Evolutionary conservation across 2,797 vertebrate genomes (phyloP), one percentile per base, ranked within the genome.

Genomic region (Ibycter americanus): DNA sequence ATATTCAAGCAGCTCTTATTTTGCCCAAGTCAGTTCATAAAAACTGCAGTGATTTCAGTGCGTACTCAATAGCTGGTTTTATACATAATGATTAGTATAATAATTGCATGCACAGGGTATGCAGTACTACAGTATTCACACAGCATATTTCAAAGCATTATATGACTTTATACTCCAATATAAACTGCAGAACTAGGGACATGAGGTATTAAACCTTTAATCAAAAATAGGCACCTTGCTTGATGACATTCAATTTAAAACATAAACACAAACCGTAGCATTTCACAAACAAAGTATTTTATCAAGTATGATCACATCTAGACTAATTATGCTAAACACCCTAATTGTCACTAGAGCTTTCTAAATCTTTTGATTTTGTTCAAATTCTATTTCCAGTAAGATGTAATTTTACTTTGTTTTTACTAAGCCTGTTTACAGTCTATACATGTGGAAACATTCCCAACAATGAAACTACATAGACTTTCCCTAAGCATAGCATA

Each of bases 271-370:
- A 42, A 87, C 23, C 34, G 51, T 54, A 47, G 3, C 12, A 1
- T 86, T 95, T 94, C 56, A 49, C 12, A 62, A 70, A 56, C 38
- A 87, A 68, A n/a, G 10, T 62, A 73, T 80, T 97, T 82, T 44
- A 89, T 95, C 67, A 81, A 87, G 59, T 74, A 26, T 18, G 42
- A 90, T 89, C n/a, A 88, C 8, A 0, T 83, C 84, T 77, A 68
- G n/a, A 83, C 51, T 84, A 96, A 97, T 96, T 95, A 94, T 86
- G 25, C 38, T 93, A 94, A 93, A 61, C 17, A 89, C 4, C 54
- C 5, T 97, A 93, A 96, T 93, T 96, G 52, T 4, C 68, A 87
- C 83, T 87, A 85, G n/a, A 90, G 68, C 27, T 95, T 96, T 87
- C 47, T 59, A 89, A 79, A 92, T 89, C 22, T 87, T 81, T 49